Conservation (phyloP, 2,888 invertebrate species). For the Masnerella sp. region DNA sequence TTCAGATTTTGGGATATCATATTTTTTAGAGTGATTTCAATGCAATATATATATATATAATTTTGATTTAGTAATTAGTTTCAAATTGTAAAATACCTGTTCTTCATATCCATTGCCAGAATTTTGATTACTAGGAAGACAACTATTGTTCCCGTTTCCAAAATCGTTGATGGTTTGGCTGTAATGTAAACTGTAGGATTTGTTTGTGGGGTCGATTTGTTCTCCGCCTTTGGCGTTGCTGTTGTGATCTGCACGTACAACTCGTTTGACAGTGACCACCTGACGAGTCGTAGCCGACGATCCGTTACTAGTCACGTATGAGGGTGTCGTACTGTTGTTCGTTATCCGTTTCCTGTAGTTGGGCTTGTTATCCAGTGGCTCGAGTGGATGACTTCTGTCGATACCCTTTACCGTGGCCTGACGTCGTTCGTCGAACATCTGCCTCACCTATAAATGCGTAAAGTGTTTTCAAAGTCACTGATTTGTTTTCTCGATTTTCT, state of each 20-base stretch:
- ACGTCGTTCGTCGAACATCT: slow-evolving; percentile 91
- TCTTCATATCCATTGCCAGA: slow-evolving; percentile 55
- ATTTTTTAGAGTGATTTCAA: too few species aligned
- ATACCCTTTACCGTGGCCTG: slow-evolving; percentile 83
- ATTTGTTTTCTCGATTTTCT: slow-evolving; percentile 32
- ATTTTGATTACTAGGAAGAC: slow-evolving; percentile 65
- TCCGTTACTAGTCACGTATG: slow-evolving; percentile 55
- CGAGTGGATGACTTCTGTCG: slow-evolving; percentile 89
- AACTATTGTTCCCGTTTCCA: slow-evolving; percentile 66
- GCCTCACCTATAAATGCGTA: slow-evolving; percentile 82
- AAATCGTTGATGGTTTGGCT: slow-evolving; percentile 69
- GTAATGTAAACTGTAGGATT: slow-evolving; percentile 74
- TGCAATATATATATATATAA: too few species aligned
- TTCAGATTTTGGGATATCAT: too few species aligned
- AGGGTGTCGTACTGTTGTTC: slow-evolving; percentile 64
- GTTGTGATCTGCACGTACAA: slow-evolving; percentile 74
- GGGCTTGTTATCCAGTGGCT: slow-evolving; percentile 83
- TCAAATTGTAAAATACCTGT: slow-evolving; percentile 25
- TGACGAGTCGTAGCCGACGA: slow-evolving; percentile 71
- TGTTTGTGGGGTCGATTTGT: slow-evolving; percentile 74
- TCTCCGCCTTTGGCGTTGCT: slow-evolving; percentile 76
- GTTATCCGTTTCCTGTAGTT: slow-evolving; percentile 68
- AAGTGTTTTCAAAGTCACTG: slow-evolving; percentile 24
- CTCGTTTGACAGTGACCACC: slow-evolving; percentile 71
- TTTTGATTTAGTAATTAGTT: background rate